Base-by-base conservation (phyloP, 2,888 invertebrate species). In the Ferrisia virgata region DNA sequence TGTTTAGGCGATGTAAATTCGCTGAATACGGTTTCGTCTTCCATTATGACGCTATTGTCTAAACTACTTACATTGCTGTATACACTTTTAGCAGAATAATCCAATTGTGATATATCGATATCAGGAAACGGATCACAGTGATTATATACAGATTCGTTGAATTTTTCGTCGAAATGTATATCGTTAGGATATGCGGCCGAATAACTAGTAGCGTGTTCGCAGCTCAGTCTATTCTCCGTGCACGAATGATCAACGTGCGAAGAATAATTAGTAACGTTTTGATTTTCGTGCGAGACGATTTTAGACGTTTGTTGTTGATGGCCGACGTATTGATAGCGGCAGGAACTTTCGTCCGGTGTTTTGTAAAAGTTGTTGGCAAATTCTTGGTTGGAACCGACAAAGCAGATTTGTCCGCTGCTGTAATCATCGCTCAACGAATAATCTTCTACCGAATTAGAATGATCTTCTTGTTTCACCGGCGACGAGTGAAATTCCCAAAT, bases 51-150 rank as follows among this genome's bases (percentile, higher is more conserved):
- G 15, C 82, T 64, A 64, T 39, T 64, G 28, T 82, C 82, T 69
- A 82, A 40, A 43, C 43, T 69, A 64, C 64, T 80, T 4, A 47
- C 64, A 69, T 39, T 78, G 47, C 47, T 47, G 40, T 83, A 40
- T 47, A 78, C 58, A 58, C 39, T 58, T 28, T 84, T 79, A 6
- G 31, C 33, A 36, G 84, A 22, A 39, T 84, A 84, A 22, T 84
- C 84, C n/a, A 79, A 40, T 18, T 58, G 79, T 0, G 79, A 58
- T n/a, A 84, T 79, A 58, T 84, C 84, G 8, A 84, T 33, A 36
- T 79, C 79, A 28, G 64, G 36, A 79, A 79, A 79, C 1, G 79
- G 84, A 79, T 79, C 84, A 64, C 84, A 79, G 15, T 79, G 58
- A 58, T 53, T 79, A 40, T 84, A 53, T 72, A 64, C 40, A 18